Conservation (phyloP, 1,140 invertebrate species). For the Habropoda laboriosa region DNA sequence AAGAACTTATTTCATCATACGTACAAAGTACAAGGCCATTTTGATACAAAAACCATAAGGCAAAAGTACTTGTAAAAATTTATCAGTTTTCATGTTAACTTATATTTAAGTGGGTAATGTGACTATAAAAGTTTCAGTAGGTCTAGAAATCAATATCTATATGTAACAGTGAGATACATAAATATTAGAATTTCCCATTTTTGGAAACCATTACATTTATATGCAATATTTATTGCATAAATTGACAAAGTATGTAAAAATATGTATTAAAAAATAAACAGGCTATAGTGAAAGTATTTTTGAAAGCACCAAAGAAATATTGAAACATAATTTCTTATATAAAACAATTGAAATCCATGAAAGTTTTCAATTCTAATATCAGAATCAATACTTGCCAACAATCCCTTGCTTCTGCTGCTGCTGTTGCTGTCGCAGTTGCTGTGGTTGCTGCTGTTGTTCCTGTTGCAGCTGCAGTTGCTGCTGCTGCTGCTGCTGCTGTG, state of each 20-base stretch:
- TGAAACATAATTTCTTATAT: too few relatives aligned
- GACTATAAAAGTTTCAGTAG: not conserved
- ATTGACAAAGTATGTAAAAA: not conserved
- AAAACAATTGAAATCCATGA: not conserved
- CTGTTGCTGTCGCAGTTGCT: too few relatives aligned
- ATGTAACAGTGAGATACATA: too few relatives aligned
- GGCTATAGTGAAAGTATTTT: too few relatives aligned
- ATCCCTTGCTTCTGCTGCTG: slow-evolving; percentile 63
- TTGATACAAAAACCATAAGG: slow-evolving; percentile 4
- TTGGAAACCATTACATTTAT: too few relatives aligned
- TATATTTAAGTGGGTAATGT: not conserved
- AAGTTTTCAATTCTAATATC: not conserved
- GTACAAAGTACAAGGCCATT: slow-evolving; percentile 26
- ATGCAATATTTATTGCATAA: too few relatives aligned
- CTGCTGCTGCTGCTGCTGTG: slow-evolving; percentile 76
- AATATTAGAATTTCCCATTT: too few relatives aligned
- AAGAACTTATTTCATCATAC: slow-evolving; percentile 34
- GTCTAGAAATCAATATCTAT: not conserved
- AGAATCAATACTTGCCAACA: slow-evolving; percentile 28
- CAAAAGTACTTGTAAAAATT: not conserved
- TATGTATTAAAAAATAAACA: not conserved
- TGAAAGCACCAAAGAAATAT: too few relatives aligned
- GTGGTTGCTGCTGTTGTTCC: not conserved
- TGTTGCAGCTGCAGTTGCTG: not conserved
- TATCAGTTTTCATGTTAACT: not conserved